Percentiles rank a stretch among this genome's conserved stretches.
Evolutionary conservation across 1,140 invertebrate genomes (phyloP).

Genomic region (Eurosta solidaginis): DNA sequence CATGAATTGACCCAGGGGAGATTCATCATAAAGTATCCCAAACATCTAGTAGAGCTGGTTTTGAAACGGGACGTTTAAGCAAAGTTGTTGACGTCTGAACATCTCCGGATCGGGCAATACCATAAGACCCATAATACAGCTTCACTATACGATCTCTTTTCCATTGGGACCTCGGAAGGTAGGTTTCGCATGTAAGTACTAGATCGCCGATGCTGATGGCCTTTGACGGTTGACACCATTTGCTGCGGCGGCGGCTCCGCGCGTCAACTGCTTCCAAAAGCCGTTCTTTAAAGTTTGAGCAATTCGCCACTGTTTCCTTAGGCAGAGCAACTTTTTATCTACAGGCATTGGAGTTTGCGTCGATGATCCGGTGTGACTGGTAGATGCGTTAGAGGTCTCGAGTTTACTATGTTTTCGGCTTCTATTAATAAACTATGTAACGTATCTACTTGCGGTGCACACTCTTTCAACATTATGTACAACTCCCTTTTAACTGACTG

Average conservation of each 20-base stretch:
- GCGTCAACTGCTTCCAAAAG: slow-evolving; percentile 35
- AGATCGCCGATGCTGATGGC: slow-evolving; percentile 30
- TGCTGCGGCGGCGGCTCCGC: slow-evolving; percentile 31
- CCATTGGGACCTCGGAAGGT: no score
- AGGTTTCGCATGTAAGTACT: slow-evolving; percentile 33
- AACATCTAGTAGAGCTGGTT: slow-evolving; percentile 10
- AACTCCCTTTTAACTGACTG: slow-evolving; percentile 40
- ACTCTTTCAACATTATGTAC: slow-evolving; percentile 33
- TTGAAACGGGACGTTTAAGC: slow-evolving; percentile 12
- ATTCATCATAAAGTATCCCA: background rate
- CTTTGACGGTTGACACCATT: slow-evolving; percentile 31
- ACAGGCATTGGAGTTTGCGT: slow-evolving; percentile 13
- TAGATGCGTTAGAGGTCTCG: slow-evolving; percentile 42
- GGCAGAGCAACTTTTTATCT: background rate
- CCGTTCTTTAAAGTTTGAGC: slow-evolving; percentile 27
- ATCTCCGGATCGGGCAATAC: background rate
- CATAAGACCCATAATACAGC: background rate
- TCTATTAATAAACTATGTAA: slow-evolving; percentile 41
- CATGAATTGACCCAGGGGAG: slow-evolving; percentile 21
- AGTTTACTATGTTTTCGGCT: slow-evolving; percentile 42
- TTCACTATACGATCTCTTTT: no score
- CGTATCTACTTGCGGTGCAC: slow-evolving; percentile 39
- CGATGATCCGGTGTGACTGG: slow-evolving; percentile 42
- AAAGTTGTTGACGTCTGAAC: background rate
- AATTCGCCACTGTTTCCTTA: slow-evolving; percentile 35